phyloP scores from a whole-genome alignment of 2,113 vertebrate species.

The Holacanthus passer region DNA sequence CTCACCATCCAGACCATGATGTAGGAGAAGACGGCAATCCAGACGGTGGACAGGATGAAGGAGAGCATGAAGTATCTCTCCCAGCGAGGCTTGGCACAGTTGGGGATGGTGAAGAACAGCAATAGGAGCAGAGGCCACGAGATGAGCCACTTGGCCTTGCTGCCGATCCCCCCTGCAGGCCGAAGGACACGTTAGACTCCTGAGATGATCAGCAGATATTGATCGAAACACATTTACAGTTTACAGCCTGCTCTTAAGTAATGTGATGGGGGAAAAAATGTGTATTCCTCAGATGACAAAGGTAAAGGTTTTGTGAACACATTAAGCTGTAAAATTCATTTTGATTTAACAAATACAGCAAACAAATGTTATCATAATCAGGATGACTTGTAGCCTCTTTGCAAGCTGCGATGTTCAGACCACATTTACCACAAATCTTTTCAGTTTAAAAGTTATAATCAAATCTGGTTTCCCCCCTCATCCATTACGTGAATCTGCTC shows the following conservation, averaged over 20 bases:
- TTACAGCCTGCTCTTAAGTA: background rate
- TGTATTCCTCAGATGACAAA: background rate
- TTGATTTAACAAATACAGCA: background rate
- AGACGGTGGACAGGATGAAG: conserved; percentile 93
- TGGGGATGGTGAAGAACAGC: conserved; percentile 92
- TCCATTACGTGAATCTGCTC: background rate
- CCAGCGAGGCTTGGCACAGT: conserved; percentile 96
- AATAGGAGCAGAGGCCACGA: conserved; percentile 94
- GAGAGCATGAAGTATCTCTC: conserved; percentile 96
- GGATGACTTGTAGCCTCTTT: background rate
- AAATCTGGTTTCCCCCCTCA: background rate
- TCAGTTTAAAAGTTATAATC: background rate
- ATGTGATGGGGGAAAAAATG: background rate
- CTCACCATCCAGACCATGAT: conserved; percentile 99
- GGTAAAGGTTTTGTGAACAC: background rate
- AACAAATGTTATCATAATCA: too few relatives aligned
- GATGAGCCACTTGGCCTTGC: conserved; percentile 93
- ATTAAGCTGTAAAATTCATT: too few relatives aligned
- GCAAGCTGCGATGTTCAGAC: background rate
- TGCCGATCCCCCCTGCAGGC: conserved; percentile 87
- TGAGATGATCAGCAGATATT: background rate
- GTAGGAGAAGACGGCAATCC: conserved; percentile 98
- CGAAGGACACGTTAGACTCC: background rate
- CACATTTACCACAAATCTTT: background rate
- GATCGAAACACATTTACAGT: background rate